Conservation (phyloP, 2,113 vertebrate species). For the Tichodroma muraria region DNA sequence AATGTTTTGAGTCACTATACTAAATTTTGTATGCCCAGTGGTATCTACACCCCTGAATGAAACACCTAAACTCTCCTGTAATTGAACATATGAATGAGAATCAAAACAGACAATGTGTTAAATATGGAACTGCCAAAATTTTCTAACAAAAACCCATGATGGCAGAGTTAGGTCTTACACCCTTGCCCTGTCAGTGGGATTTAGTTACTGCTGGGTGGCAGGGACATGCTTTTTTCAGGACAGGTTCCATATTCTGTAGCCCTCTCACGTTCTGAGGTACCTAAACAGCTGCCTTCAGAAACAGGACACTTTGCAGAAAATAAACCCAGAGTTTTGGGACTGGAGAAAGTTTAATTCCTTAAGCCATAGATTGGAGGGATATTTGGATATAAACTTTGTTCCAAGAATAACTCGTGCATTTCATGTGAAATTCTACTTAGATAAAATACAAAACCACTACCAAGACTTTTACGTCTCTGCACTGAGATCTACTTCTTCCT, state of each 20-base stretch:
- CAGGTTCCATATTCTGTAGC: neutral
- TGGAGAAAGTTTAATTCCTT: neutral
- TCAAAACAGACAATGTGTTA: neutral
- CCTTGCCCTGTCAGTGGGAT: neutral
- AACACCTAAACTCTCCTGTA: neutral
- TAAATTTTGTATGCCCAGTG: neutral
- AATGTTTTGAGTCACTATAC: neutral
- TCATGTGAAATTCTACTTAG: neutral
- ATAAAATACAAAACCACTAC: neutral
- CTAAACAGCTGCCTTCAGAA: neutral
- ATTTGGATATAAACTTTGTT: neutral
- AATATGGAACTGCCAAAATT: neutral
- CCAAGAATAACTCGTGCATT: neutral
- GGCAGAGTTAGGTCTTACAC: neutral
- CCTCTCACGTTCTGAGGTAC: neutral
- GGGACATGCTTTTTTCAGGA: neutral
- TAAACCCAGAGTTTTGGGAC: neutral
- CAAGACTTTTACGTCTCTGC: neutral
- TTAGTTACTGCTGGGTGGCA: neutral
- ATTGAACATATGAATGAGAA: neutral
- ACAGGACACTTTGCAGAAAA: neutral
- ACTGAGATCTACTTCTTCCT: neutral
- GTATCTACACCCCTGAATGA: neutral
- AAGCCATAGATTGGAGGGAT: neutral
- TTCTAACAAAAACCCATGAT: neutral